A percentile compares a stretch with the other conserved stretches of the same genome.
Conservation (phyloP, 92 coral and sea anemone genomes). For the Phenganax subtilis region DNA sequence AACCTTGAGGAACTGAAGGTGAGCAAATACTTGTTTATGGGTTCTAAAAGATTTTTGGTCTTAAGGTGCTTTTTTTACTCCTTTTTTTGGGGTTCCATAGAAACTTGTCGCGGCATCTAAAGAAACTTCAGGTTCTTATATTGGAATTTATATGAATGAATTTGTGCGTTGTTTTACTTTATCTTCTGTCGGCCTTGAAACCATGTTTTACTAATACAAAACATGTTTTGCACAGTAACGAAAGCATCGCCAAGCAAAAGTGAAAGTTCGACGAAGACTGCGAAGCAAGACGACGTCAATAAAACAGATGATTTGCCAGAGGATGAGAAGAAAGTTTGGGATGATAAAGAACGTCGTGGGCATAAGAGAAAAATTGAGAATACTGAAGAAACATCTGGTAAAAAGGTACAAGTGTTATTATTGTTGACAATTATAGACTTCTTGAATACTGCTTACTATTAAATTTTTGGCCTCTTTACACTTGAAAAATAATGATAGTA, state of each 20-base stretch:
- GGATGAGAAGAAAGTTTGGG: background rate
- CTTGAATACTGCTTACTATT: too few relatives aligned
- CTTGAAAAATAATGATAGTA: background rate
- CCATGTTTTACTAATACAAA: background rate
- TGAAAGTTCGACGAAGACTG: background rate
- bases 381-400: constrained; percentile 30
- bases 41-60: background rate
- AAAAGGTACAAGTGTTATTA: constrained; percentile 43
- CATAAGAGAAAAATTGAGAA: constrained; percentile 57
- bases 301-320: background rate
- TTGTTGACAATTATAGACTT: background rate
- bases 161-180: background rate
- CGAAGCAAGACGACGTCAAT: background rate
- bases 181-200: background rate
- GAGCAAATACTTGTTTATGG: background rate
- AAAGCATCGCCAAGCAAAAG: background rate
- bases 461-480: background rate
- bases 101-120: constrained; percentile 71
- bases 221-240: background rate
- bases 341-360: constrained; percentile 7
- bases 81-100: constrained; percentile 28
- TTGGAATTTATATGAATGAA: background rate
- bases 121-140: constrained; percentile 61
- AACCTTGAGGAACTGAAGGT: constrained; percentile 80
- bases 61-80: background rate